Conservation (phyloP, 2,888 invertebrate species). For the Campoletis raptor region DNA sequence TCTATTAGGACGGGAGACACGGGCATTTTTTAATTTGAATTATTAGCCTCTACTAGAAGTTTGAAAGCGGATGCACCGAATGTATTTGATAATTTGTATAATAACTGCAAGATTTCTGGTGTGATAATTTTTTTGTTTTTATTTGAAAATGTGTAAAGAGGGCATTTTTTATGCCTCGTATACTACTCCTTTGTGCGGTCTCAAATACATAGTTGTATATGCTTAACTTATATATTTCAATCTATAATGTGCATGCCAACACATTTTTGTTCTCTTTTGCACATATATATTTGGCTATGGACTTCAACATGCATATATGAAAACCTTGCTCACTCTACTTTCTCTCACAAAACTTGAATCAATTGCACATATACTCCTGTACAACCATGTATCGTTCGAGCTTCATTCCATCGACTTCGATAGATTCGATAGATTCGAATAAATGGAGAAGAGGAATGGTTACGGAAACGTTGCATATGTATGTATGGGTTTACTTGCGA, state of each 20-base stretch:
- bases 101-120: too few species aligned
- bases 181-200: neutral
- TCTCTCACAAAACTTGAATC: constrained; percentile 31
- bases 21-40: too few species aligned
- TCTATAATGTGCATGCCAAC: neutral
- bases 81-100: too few species aligned
- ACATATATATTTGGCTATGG: constrained; percentile 5
- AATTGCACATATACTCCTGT: neutral
- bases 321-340: constrained; percentile 20
- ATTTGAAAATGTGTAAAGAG: too few species aligned
- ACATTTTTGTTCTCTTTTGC: constrained; percentile 7
- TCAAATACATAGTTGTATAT: neutral
- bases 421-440: constrained; percentile 40
- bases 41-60: too few species aligned
- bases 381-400: constrained; percentile 16
- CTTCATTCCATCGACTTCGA: constrained; percentile 25
- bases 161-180: too few species aligned
- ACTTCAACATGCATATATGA: neutral
- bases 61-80: too few species aligned
- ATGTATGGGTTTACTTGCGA: neutral
- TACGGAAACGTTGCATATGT: neutral
- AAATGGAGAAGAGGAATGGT: constrained; percentile 22
- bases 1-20: too few species aligned
- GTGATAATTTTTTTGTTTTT: too few species aligned
- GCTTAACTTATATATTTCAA: neutral